phyloP scores from a whole-genome alignment of 2,888 invertebrate genomes.

The Vandiemenella viatica region DNA sequence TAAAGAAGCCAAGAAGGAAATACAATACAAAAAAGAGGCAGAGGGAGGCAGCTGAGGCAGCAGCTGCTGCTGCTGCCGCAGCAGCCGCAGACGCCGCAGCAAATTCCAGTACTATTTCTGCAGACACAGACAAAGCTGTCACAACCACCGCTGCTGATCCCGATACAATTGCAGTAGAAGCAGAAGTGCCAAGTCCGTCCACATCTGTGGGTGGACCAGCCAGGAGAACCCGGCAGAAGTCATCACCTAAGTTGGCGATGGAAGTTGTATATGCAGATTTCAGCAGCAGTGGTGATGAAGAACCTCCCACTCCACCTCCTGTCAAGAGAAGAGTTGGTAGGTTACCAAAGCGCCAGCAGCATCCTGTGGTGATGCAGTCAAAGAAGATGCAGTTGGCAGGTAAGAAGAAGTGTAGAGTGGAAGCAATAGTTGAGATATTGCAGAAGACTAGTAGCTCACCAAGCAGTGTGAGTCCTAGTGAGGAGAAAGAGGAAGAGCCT shows the following conservation, averaged over 20 bases:
- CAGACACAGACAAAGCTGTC: no score
- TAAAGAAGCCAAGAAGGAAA: neutral
- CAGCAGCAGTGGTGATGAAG: neutral
- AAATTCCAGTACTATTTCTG: no score
- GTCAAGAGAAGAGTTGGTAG: neutral
- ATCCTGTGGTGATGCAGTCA: no score
- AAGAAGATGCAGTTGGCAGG: constrained; percentile 1
- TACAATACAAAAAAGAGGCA: neutral
- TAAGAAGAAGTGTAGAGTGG: constrained; percentile 12
- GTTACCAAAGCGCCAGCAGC: neutral
- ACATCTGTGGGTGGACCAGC: neutral
- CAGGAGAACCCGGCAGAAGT: neutral
- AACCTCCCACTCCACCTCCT: neutral
- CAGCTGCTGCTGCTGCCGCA: neutral
- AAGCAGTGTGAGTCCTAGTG: constrained; percentile 2
- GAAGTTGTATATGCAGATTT: neutral
- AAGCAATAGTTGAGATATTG: constrained; percentile 13
- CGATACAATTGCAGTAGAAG: no score
- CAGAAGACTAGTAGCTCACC: constrained; percentile 10
- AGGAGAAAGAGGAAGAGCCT: neutral
- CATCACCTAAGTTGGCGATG: neutral
- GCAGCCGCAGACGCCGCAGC: no score
- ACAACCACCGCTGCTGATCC: no score
- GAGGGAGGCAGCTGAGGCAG: neutral
- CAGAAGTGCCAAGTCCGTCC: neutral